Evolutionary conservation across 1,140 invertebrate species (phyloP).

Genomic region (Rhagoletis zephyria): DNA sequence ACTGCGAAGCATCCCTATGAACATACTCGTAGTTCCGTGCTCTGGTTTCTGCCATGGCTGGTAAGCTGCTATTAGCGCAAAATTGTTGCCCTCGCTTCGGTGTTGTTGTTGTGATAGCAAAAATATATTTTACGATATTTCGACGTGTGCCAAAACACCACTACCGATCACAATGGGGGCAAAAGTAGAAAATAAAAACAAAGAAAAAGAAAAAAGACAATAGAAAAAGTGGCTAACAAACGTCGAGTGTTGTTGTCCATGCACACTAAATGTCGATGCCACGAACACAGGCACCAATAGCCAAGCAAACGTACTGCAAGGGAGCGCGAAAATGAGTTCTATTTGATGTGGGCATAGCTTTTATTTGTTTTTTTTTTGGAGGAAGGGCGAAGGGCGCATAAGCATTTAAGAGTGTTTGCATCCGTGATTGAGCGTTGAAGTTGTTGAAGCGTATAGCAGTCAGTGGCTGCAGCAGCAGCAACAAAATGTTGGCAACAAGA

Average conservation of each 20-base stretch:
- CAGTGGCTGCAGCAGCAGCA: neutral
- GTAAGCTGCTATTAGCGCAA: constrained; percentile 17
- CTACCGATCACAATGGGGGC: neutral
- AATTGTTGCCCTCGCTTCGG: neutral
- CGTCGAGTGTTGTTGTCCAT: constrained; percentile 31
- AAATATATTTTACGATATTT: constrained; percentile 50
- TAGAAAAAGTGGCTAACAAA: neutral
- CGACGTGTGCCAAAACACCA: constrained; percentile 23
- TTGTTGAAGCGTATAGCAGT: constrained; percentile 8
- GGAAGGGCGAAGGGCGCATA: neutral
- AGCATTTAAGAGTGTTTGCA: constrained; percentile 44
- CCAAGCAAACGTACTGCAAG: neutral
- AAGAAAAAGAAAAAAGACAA: neutral
- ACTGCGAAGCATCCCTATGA: neutral
- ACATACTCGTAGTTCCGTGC: neutral
- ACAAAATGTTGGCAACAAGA: neutral
- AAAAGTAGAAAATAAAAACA: neutral
- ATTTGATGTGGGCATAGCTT: constrained; percentile 29
- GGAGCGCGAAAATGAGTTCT: constrained; percentile 7
- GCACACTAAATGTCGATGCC: neutral
- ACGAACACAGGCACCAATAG: neutral
- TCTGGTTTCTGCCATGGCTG: neutral
- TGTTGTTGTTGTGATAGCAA: constrained; percentile 29
- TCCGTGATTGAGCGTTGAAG: constrained; percentile 43
- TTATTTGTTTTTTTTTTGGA: neutral